Percentiles rank a stretch among this genome's conserved stretches.
phyloP scores from a whole-genome alignment of 2,113 vertebrate genomes.

The Eulacestoma nigropectus region DNA sequence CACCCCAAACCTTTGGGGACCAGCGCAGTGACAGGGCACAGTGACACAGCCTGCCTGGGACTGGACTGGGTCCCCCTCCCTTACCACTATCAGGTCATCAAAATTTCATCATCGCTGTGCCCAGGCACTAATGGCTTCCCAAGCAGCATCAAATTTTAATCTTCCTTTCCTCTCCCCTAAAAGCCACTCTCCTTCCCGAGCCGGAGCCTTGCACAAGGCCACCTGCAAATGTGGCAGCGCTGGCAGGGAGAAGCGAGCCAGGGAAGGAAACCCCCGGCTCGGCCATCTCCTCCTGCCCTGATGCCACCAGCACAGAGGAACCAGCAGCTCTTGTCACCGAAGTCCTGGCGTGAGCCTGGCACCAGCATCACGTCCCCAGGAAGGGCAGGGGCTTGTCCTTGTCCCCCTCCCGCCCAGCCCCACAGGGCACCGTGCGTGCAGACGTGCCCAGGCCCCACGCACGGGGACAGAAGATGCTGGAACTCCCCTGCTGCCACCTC shows the following conservation, averaged over 20 bases:
- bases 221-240: background rate
- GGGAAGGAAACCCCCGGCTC: background rate
- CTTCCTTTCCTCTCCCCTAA: background rate
- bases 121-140: conserved; percentile 65
- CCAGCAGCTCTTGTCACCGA: background rate
- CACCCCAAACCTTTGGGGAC: background rate
- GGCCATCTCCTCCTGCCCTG: background rate
- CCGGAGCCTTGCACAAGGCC: background rate
- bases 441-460: background rate
- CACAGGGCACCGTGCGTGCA: accelerated
- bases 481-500: background rate
- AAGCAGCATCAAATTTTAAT: conserved; percentile 63
- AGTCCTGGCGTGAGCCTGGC: accelerated
- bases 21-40: accelerated
- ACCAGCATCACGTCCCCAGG: accelerated
- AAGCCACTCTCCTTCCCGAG: conserved; percentile 26
- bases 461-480: background rate
- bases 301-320: background rate
- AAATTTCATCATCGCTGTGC: conserved; percentile 52
- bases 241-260: background rate
- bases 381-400: background rate
- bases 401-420: background rate
- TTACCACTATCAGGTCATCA: conserved; percentile 35
- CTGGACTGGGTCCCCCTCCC: background rate
- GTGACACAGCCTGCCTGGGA: background rate